phyloP scores from a whole-genome alignment of 2,113 vertebrate species.

The Xenopus laevis region DNA sequence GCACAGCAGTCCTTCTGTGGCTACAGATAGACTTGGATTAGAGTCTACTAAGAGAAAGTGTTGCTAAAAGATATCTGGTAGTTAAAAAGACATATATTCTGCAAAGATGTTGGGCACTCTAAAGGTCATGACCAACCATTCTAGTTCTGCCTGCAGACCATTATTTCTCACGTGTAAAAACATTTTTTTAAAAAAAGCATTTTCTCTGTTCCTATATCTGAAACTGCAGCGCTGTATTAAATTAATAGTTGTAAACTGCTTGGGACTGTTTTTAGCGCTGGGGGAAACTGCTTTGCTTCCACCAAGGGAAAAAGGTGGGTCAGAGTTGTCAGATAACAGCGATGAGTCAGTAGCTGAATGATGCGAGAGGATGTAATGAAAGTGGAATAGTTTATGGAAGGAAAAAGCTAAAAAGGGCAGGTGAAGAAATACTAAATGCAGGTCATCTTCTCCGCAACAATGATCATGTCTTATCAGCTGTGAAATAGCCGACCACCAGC shows the following conservation, averaged over 20 bases:
- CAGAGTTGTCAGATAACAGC: constrained; percentile 29
- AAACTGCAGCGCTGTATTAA: constrained; percentile 7
- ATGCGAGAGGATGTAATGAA: constrained; percentile 17
- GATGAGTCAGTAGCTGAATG: constrained; percentile 8
- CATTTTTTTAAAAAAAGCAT: neutral
- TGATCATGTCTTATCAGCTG: constrained; percentile 35
- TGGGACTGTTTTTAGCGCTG: constrained; percentile 25
- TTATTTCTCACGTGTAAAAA: constrained; percentile 10
- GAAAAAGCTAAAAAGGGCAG: constrained; percentile 29
- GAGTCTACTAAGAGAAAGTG: constrained; percentile 20
- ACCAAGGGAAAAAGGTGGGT: constrained; percentile 23
- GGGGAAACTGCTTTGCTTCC: constrained; percentile 10
- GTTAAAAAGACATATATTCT: constrained; percentile 19
- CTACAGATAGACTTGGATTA: constrained; percentile 24
- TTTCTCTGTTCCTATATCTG: constrained; percentile 1
- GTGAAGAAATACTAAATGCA: constrained; percentile 25
- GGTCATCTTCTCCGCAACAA: constrained; percentile 16
- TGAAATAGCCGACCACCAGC: constrained; percentile 32
- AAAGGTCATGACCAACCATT: constrained; percentile 20
- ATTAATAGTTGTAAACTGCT: constrained; percentile 27
- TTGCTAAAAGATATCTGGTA: constrained; percentile 14
- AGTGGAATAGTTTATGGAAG: constrained; percentile 13
- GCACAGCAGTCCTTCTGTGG: constrained; percentile 34
- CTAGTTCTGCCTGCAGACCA: constrained; percentile 28
- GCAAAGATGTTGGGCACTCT: constrained; percentile 10